Base-by-base conservation (phyloP, 1,140 invertebrate genomes). In the Hylaeus volcanicus region DNA sequence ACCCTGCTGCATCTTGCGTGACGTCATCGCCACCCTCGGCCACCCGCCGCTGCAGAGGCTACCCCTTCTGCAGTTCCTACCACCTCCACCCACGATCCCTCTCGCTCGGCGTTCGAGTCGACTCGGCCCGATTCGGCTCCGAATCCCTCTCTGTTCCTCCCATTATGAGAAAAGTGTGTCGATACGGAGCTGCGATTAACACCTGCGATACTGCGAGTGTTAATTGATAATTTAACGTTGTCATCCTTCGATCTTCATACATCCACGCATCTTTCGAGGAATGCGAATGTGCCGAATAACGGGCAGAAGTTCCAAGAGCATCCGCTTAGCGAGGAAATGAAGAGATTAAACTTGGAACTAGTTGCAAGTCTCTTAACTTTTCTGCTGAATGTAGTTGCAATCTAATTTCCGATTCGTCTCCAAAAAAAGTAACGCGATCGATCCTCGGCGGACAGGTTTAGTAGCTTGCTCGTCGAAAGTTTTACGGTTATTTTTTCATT, bases 1-100 rank as follows among this genome's bases (percentile, higher is more conserved):
- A 89, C 79, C 85, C 80, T 83, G 83, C 85, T 86, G 87, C 90
- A 89, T 88, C 89, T 89, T 90, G 86, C 88, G 86, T 89, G 83
- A 89, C 86, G 85, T 88, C 87, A 88, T 71, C 68, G 65, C 73
- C 90, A 88, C 89, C 86, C 87, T 78, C 82, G 61, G 9, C 85
- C 81, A 88, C 82, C 74, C 83, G 83, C 82, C 64, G 68, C 81
- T 79, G 68, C 75, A 84, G 63, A 79, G 81, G 68, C 84, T 79
- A 88, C 79, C 87, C 86, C 87, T 85, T 87, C 87, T 75, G 82
- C 85, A 72, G 64, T 69, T 26, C 76, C 55, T 48, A 43, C 69
- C 81, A 68, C 75, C 71, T 55, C 79, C 79, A 81, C 81, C 73
- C 69, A 74, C 70, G 9, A n/a, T 26, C 37, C 48, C 63, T 64